Evolutionary conservation across 2,797 vertebrate genomes (phyloP).

Genomic region (Chanos chanos): DNA sequence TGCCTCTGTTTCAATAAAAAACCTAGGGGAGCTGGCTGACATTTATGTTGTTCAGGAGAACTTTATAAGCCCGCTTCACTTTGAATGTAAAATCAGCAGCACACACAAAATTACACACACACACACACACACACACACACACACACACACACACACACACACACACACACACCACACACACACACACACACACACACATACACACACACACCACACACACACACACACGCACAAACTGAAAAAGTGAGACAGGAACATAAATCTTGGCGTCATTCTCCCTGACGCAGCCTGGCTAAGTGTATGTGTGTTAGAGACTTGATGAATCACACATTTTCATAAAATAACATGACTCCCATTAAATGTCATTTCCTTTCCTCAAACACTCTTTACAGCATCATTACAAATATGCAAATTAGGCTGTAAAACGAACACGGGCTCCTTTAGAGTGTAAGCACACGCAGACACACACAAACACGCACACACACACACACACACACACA

Average conservation of each 20-base stretch:
- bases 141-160: too few species aligned
- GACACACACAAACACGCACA: background rate
- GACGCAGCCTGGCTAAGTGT: constrained; percentile 8
- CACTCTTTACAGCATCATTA: constrained; percentile 21
- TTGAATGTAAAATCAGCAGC: constrained; percentile 45
- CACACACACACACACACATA: too few species aligned
- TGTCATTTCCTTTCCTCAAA: constrained; percentile 35
- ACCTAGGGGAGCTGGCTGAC: constrained; percentile 47
- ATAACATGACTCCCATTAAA: constrained; percentile 39
- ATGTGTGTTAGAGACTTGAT: constrained; percentile 21
- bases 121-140: too few species aligned
- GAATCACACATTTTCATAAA: constrained; percentile 40
- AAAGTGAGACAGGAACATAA: constrained; percentile 29
- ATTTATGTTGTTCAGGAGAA: constrained; percentile 47
- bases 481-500: background rate
- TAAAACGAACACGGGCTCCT: constrained; percentile 14
- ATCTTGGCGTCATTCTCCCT: constrained; percentile 39
- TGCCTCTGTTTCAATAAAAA: constrained; percentile 51
- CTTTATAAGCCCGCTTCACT: constrained; percentile 52
- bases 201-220: too few species aligned
- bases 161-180: too few species aligned
- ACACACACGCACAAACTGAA: too few species aligned
- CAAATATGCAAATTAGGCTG: constrained; percentile 33
- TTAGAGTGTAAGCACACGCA: background rate
- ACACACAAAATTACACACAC: too few species aligned